Conservation (phyloP, 2,113 vertebrate genomes). For the Neoarius graeffei region DNA sequence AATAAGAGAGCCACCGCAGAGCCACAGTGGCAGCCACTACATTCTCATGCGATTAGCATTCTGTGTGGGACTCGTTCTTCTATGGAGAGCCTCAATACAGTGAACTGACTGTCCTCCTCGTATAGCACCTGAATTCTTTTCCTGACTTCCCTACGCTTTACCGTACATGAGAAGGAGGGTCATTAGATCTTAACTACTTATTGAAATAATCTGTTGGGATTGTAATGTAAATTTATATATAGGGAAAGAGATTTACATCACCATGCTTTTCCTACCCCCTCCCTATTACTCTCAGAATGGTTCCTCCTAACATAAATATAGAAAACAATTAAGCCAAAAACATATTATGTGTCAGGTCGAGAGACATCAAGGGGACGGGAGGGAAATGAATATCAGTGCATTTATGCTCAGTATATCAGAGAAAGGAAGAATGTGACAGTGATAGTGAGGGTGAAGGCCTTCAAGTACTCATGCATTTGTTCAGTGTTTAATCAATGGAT, state of each 20-base stretch:
- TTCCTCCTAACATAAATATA: constrained; percentile 53
- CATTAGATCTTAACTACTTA: not conserved
- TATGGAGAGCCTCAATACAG: constrained; percentile 32
- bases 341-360: constrained; percentile 66
- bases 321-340: constrained; percentile 63
- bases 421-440: constrained; percentile 56
- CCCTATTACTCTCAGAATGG: constrained; percentile 21
- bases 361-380: constrained; percentile 55
- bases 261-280: not conserved
- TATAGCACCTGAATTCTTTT: constrained; percentile 19
- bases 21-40: constrained; percentile 56
- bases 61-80: constrained; percentile 34
- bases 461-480: constrained; percentile 62
- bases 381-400: constrained; percentile 63
- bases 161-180: constrained; percentile 1
- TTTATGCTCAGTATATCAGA: constrained; percentile 70
- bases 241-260: constrained; percentile 15
- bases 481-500: constrained; percentile 75
- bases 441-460: constrained; percentile 48
- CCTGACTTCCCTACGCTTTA: constrained; percentile 16
- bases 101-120: constrained; percentile 40
- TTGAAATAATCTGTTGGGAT: constrained; percentile 12
- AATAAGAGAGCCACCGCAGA: constrained; percentile 61
- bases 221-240: constrained; percentile 1
- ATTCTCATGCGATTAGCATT: constrained; percentile 58